Percentiles rank a stretch among this genome's conserved stretches.
Conservation (phyloP, 1,140 invertebrate species). For the Spodoptera litura region DNA sequence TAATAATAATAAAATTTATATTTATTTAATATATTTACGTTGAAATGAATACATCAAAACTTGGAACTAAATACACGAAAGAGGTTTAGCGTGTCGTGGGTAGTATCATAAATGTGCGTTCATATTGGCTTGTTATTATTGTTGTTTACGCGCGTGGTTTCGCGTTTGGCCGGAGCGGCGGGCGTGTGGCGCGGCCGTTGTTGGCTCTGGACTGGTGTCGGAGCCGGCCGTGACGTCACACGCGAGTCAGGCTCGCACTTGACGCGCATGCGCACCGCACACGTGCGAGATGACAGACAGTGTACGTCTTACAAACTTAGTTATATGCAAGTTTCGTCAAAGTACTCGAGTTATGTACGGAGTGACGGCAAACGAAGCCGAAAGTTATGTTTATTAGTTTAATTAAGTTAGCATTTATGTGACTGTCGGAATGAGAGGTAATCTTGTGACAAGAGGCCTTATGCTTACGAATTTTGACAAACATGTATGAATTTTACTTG, state of each 20-base stretch:
- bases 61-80: constrained; percentile 78
- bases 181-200: constrained; percentile 65
- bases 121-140: constrained; percentile 72
- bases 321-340: constrained; percentile 34
- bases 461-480: no score
- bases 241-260: constrained; percentile 31
- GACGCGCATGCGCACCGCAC: constrained; percentile 51
- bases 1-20: constrained; percentile 38
- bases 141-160: constrained; percentile 71
- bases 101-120: constrained; percentile 74
- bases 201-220: constrained; percentile 65
- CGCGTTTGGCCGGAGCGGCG: constrained; percentile 59
- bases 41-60: constrained; percentile 79
- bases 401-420: constrained; percentile 1
- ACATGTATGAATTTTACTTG: no score
- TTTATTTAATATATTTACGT: constrained; percentile 63
- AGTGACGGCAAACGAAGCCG: constrained; percentile 24
- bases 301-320: constrained; percentile 32
- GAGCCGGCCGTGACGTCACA: constrained; percentile 57
- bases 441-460: background rate
- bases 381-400: constrained; percentile 37
- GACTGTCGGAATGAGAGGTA: background rate
- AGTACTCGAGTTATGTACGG: constrained; percentile 10
- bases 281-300: constrained; percentile 53
- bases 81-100: constrained; percentile 59